Percentiles rank a stretch among this genome's conserved stretches.
Evolutionary conservation across 2,113 vertebrate species (phyloP).

Genomic region (Uropsilus gracilis): DNA sequence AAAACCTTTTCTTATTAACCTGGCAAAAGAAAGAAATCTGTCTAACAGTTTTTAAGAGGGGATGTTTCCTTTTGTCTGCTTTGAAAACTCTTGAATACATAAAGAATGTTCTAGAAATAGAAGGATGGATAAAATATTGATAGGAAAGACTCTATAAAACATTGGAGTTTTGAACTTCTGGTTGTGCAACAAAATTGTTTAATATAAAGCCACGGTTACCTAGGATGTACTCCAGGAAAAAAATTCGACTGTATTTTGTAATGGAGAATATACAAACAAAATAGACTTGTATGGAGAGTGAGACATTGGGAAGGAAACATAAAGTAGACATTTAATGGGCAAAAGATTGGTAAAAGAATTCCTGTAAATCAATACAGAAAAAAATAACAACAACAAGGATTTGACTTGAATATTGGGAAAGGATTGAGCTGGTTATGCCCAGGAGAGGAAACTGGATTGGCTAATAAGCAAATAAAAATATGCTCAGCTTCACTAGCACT

Average conservation of each 20-base stretch:
- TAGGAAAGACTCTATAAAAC: not conserved
- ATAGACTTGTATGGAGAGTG: not conserved
- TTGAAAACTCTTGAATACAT: conserved; percentile 17
- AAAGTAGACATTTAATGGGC: not conserved
- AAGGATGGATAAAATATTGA: not conserved
- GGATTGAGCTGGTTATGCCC: not conserved
- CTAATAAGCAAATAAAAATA: not conserved
- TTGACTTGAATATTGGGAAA: not conserved
- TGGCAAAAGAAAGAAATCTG: conserved; percentile 51
- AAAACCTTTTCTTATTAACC: conserved; percentile 36
- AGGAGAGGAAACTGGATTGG: not conserved
- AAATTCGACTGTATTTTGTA: not conserved
- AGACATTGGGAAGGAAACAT: not conserved
- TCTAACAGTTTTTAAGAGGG: not conserved
- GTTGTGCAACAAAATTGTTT: not conserved
- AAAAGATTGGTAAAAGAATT: not conserved
- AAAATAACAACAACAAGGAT: not conserved
- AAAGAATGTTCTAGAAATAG: not conserved
- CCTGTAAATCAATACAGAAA: not conserved
- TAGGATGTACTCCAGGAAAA: not conserved
- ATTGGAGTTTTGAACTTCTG: not conserved
- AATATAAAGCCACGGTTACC: not conserved
- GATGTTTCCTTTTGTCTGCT: not conserved
- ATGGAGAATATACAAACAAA: not conserved
- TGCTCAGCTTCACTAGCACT: not conserved